Percentiles rank a stretch among this genome's conserved stretches.
These are phyloP conservation scores for Rhinatrema bivittatum DNA, from an alignment of 2,797 vertebrate genomes.

Conservation along the genomic window DNA sequence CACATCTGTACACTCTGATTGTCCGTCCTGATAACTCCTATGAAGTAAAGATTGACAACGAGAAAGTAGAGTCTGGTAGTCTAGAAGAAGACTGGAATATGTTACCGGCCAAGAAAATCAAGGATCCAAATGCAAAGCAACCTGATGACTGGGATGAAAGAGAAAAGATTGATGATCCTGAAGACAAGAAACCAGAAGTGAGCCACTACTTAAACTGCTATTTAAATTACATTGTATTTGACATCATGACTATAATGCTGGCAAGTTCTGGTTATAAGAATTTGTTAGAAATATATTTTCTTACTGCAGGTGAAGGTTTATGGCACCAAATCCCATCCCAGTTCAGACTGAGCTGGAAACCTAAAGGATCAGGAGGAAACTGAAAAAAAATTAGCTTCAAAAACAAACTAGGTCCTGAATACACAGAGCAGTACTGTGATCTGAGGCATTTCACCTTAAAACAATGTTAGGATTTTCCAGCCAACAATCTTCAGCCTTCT, in stretches of 20 bases:
- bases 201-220: neutral
- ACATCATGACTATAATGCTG: neutral
- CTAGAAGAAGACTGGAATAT: slow-evolving; percentile 79
- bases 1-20: slow-evolving; percentile 72
- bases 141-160: slow-evolving; percentile 77
- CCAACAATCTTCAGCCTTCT: no score
- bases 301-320: no score
- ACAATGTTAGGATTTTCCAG: no score
- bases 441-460: no score
- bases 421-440: no score
- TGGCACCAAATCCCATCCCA: no score
- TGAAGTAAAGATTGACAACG: slow-evolving; percentile 79
- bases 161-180: slow-evolving; percentile 68
- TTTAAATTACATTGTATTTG: neutral
- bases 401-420: no score
- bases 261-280: no score
- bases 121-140: slow-evolving; percentile 70
- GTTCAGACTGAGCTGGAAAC: no score
- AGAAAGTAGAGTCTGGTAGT: slow-evolving; percentile 66
- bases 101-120: slow-evolving; percentile 68
- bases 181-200: slow-evolving; percentile 75
- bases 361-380: no score
- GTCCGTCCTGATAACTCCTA: slow-evolving; percentile 75
- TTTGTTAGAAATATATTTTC: no score
- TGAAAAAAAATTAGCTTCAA: no score